Evolutionary conservation across 2,797 vertebrate genomes (phyloP).

Genomic region (Chelon auratus): DNA sequence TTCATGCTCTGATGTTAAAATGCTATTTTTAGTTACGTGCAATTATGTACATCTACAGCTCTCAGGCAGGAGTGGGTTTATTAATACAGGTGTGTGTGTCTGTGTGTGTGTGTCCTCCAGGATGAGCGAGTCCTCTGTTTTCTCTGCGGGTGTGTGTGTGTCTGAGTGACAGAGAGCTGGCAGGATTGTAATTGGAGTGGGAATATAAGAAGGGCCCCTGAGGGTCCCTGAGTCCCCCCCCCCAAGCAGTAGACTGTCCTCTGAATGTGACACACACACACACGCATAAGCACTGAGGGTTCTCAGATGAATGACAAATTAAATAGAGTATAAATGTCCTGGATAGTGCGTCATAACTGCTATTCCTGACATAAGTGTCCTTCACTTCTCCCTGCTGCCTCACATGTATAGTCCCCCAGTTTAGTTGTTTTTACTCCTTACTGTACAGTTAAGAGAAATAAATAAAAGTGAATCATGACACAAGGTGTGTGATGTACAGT

Average conservation of each 20-base stretch:
- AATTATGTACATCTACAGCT: conserved; percentile 59
- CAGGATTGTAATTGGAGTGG: conserved; percentile 71
- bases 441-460: neutral
- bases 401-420: neutral
- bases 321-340: conserved; percentile 61
- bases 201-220: conserved; percentile 61
- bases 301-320: conserved; percentile 57
- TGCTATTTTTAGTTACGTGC: conserved; percentile 54
- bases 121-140: conserved; percentile 21
- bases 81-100: conserved; percentile 48
- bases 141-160: conserved; percentile 4
- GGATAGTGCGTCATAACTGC: conserved; percentile 48
- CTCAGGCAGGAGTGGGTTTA: conserved; percentile 30
- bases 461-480: neutral
- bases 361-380: conserved; percentile 45
- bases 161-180: conserved; percentile 43
- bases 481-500: neutral
- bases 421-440: conserved; percentile 4
- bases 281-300: conserved; percentile 12
- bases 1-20: conserved; percentile 15
- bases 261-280: conserved; percentile 52
- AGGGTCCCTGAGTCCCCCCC: conserved; percentile 54
- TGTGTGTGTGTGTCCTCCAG: conserved; percentile 27
- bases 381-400: conserved; percentile 29
- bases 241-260: conserved; percentile 64